phyloP scores from a whole-genome alignment of 2,888 invertebrate genomes.

The Apodemia hepburni region DNA sequence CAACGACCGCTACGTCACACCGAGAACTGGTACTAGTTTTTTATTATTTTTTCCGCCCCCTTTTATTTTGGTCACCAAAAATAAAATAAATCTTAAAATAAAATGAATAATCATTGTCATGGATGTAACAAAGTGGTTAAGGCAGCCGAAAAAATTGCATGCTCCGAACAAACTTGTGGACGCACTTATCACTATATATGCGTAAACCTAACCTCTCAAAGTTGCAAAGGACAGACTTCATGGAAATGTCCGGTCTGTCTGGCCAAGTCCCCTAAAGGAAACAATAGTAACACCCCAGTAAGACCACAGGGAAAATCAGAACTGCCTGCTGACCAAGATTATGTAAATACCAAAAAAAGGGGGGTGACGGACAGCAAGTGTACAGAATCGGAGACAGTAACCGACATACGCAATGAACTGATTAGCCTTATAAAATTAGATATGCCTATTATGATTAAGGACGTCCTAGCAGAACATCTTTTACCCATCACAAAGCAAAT shows the following conservation, averaged over 20 bases:
- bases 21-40: too few species aligned
- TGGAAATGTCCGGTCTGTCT: not conserved
- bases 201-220: not conserved
- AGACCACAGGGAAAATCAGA: not conserved
- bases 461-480: slow-evolving; percentile 5
- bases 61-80: too few species aligned
- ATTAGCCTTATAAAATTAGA: not conserved
- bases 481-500: not conserved
- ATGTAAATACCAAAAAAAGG: not conserved
- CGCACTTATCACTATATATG: slow-evolving; percentile 2
- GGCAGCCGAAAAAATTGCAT: slow-evolving; percentile 1
- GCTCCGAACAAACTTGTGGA: not conserved
- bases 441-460: not conserved
- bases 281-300: not conserved
- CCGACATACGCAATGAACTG: not conserved
- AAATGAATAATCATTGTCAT: not conserved
- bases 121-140: not conserved
- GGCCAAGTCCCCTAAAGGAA: not conserved
- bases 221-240: not conserved
- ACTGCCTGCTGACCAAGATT: not conserved
- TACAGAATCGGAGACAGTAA: not conserved
- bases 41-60: too few species aligned
- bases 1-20: too few species aligned
- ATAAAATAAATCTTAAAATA: too few species aligned
- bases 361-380: not conserved